Percentiles rank a stretch among this genome's conserved stretches.
phyloP scores from a whole-genome alignment of 2,888 invertebrate genomes.

The Dryomyza anilis region DNA sequence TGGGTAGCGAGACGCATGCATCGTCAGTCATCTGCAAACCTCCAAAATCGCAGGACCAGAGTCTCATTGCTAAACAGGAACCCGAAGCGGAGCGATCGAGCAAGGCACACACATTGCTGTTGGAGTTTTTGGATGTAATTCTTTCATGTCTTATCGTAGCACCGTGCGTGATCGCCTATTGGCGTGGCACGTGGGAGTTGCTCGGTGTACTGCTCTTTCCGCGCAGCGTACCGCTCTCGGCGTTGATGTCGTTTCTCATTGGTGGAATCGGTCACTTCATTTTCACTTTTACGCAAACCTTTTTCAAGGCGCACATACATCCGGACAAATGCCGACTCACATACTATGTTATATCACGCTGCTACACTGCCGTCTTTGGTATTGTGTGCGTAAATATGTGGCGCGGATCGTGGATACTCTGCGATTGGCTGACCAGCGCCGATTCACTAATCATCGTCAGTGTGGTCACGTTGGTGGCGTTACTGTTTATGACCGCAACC shows the following conservation, averaged over 20 bases:
- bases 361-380: constrained; percentile 77
- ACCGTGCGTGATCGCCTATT: constrained; percentile 82
- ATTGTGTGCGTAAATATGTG: constrained; percentile 86
- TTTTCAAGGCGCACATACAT: constrained; percentile 66
- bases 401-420: constrained; percentile 79
- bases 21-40: constrained; percentile 30
- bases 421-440: constrained; percentile 74
- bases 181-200: constrained; percentile 85
- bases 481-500: constrained; percentile 72
- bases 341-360: constrained; percentile 73
- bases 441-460: constrained; percentile 64
- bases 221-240: constrained; percentile 66
- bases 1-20: constrained; percentile 22
- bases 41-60: constrained; percentile 17
- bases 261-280: constrained; percentile 74
- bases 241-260: constrained; percentile 70
- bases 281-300: constrained; percentile 72
- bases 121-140: constrained; percentile 73
- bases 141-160: constrained; percentile 76
- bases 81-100: too few species aligned
- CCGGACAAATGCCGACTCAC: constrained; percentile 73
- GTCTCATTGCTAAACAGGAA: constrained; percentile 21
- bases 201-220: constrained; percentile 76
- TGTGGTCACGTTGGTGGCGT: constrained; percentile 70
- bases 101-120: constrained; percentile 57